A percentile compares a stretch with the other conserved stretches of the same genome.
phyloP scores from a whole-genome alignment of 1,140 invertebrate genomes.

The Eumeta japonica region DNA sequence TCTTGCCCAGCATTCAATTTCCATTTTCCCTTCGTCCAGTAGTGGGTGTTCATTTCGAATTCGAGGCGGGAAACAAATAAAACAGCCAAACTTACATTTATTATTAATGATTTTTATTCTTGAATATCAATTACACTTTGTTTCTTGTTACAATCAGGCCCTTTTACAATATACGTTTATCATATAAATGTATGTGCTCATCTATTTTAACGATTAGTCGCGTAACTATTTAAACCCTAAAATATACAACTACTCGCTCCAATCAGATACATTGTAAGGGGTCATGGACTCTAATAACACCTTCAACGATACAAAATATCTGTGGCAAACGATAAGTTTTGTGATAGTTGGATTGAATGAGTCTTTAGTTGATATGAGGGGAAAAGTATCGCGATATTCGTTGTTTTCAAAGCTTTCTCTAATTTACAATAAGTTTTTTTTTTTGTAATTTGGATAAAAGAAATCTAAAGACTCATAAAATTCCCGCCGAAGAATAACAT shows the following conservation, averaged over 20 bases:
- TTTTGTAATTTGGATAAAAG: slow-evolving; percentile 14
- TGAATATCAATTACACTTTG: slow-evolving; percentile 38
- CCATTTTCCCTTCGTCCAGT: no score
- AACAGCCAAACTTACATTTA: slow-evolving; percentile 27
- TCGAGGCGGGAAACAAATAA: slow-evolving; percentile 16
- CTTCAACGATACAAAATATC: slow-evolving; percentile 11
- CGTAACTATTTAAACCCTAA: no score
- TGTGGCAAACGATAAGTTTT: no score
- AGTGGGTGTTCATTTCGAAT: no score
- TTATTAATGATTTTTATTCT: slow-evolving; percentile 37
- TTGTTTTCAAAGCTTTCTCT: background rate
- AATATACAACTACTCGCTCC: no score
- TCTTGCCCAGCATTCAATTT: no score
- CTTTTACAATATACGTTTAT: slow-evolving; percentile 17
- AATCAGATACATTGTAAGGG: no score
- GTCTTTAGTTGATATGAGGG: no score
- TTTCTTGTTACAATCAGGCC: slow-evolving; percentile 26
- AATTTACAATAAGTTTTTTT: slow-evolving; percentile 14
- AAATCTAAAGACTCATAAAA: no score
- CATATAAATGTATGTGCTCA: slow-evolving; percentile 21
- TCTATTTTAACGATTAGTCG: slow-evolving; percentile 9
- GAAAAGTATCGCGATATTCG: slow-evolving; percentile 3
- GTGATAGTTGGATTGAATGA: no score
- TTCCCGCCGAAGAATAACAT: slow-evolving; percentile 44
- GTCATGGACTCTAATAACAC: no score